Evolutionary conservation across 2,888 invertebrate species (phyloP).

Genomic region (Altica lythri): DNA sequence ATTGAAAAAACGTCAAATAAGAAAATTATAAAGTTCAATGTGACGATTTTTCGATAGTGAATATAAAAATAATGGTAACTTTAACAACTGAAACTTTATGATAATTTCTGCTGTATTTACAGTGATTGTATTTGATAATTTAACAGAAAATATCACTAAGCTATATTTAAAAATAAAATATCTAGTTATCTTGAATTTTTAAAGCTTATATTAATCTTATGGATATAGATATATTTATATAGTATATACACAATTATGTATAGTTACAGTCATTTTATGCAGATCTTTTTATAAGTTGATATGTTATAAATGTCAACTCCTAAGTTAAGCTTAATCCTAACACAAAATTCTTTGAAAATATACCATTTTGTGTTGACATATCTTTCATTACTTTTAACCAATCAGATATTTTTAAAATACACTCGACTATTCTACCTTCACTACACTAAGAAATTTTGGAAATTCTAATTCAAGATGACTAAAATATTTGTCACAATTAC

Average conservation of each 20-base stretch:
- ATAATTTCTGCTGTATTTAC: too few relatives aligned
- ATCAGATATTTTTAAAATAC: neutral
- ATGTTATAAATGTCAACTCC: conserved; percentile 26
- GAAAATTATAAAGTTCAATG: too few relatives aligned
- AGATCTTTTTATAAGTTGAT: conserved; percentile 24
- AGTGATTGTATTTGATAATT: too few relatives aligned
- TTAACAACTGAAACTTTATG: too few relatives aligned
- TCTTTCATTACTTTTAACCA: neutral
- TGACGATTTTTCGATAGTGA: too few relatives aligned
- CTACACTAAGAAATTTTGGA: conserved; percentile 17
- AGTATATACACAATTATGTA: conserved; percentile 1
- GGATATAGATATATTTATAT: conserved; percentile 6
- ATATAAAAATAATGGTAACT: too few relatives aligned
- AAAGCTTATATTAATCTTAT: too few relatives aligned
- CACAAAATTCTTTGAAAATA: conserved; percentile 37
- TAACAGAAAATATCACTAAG: too few relatives aligned
- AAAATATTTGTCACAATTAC: too few relatives aligned
- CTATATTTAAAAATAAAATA: too few relatives aligned
- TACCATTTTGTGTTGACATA: conserved; percentile 34
- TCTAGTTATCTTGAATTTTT: conserved; percentile 23
- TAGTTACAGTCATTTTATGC: conserved; percentile 23
- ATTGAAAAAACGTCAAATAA: conserved; percentile 9
- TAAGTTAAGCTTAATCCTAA: too few relatives aligned
- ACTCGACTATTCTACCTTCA: conserved; percentile 9
- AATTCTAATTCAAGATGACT: conserved; percentile 27